Conservation (phyloP, 1,140 invertebrate genomes). For the Drosophila athabasca region DNA sequence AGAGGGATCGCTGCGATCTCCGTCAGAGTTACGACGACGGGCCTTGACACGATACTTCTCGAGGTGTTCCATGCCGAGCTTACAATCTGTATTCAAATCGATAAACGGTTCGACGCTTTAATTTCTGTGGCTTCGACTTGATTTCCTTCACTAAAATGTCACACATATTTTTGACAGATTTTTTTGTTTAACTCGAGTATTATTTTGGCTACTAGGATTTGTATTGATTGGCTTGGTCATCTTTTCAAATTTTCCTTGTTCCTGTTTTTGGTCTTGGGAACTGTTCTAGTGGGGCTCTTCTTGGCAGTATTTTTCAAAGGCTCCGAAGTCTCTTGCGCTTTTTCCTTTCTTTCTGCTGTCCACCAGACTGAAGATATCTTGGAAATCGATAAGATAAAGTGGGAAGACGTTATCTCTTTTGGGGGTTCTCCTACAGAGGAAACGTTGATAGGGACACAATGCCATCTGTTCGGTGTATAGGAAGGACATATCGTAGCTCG, state of each 20-base stretch:
- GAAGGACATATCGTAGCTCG: constrained; percentile 43
- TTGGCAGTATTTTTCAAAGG: neutral
- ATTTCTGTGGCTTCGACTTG: neutral
- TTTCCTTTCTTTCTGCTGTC: too few relatives aligned
- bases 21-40: neutral
- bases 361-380: constrained; percentile 45
- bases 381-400: neutral
- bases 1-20: too few relatives aligned
- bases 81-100: constrained; percentile 52
- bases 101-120: neutral
- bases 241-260: neutral
- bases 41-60: constrained; percentile 35
- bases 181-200: too few relatives aligned
- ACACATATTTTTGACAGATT: too few relatives aligned
- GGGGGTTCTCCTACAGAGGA: constrained; percentile 30
- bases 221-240: too few relatives aligned
- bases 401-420: neutral
- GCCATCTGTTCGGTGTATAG: constrained; percentile 36
- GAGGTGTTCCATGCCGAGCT: constrained; percentile 55
- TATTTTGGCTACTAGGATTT: too few relatives aligned
- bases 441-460: constrained; percentile 19
- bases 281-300: constrained; percentile 18
- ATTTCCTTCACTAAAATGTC: too few relatives aligned
- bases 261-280: constrained; percentile 29
- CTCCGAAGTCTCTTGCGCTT: too few relatives aligned